phyloP scores from a whole-genome alignment of 2,888 invertebrate species.

The Neoascia interrupta region DNA sequence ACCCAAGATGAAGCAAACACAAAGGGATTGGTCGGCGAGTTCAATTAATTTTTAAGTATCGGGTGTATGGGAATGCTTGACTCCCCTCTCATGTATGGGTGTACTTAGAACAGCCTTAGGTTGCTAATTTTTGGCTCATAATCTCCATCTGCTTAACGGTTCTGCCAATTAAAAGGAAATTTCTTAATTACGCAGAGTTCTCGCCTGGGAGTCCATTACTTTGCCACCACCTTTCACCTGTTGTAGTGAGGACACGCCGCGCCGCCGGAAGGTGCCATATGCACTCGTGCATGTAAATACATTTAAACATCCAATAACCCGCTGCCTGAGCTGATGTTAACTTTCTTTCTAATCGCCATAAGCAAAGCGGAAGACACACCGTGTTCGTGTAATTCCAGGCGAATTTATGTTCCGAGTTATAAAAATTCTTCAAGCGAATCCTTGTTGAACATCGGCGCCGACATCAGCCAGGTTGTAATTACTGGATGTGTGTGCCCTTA shows the following conservation, averaged over 20 bases:
- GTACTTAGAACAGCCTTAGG: no score
- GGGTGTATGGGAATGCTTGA: neutral
- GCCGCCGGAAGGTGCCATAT: no score
- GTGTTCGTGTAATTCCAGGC: conserved; percentile 42
- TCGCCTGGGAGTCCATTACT: conserved; percentile 11
- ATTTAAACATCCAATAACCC: conserved; percentile 27
- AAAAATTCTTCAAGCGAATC: conserved; percentile 56
- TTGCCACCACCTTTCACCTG: conserved; percentile 3
- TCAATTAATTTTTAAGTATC: conserved; percentile 17
- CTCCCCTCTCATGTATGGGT: no score
- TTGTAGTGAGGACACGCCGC: conserved; percentile 23
- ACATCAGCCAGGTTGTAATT: conserved; percentile 51
- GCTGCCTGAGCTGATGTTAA: conserved; percentile 17
- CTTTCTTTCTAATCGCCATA: conserved; percentile 42
- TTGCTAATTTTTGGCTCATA: no score
- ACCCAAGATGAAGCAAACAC: neutral
- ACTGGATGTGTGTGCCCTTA: conserved; percentile 51
- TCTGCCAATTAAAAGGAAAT: conserved; percentile 58
- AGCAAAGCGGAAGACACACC: conserved; percentile 19
- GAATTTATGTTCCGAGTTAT: conserved; percentile 57
- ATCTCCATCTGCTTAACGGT: no score
- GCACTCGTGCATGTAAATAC: conserved; percentile 1
- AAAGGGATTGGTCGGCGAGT: neutral
- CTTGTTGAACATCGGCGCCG: conserved; percentile 61
- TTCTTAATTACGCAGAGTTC: conserved; percentile 39